These are phyloP conservation scores for Heliconius eleuchia DNA, from an alignment of 1,140 invertebrate species.

Conservation along the genomic window DNA sequence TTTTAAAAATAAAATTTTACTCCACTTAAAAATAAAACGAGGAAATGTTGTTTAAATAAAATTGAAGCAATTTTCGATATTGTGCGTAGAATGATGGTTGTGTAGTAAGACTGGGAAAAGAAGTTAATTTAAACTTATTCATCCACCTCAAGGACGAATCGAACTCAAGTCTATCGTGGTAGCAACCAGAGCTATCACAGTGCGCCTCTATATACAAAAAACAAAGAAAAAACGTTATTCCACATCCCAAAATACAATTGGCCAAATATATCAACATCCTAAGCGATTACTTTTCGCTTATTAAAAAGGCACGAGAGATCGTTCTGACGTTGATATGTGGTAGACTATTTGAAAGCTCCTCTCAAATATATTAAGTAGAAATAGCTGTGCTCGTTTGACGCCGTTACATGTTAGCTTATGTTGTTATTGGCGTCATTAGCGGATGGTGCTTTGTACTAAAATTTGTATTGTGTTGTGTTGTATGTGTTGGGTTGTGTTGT, in stretches of 20 bases:
- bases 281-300: slow-evolving; percentile 21
- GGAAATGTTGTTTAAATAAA: too few relatives aligned
- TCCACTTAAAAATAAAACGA: too few relatives aligned
- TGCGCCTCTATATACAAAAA: too few relatives aligned
- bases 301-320: slow-evolving; percentile 23
- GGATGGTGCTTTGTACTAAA: background rate
- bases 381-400: slow-evolving; percentile 16
- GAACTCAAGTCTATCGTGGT: too few relatives aligned
- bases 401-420: slow-evolving; percentile 9
- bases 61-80: too few relatives aligned
- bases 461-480: background rate
- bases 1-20: too few relatives aligned
- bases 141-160: too few relatives aligned
- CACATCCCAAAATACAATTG: background rate
- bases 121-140: too few relatives aligned
- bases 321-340: slow-evolving; percentile 24
- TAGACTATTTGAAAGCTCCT: slow-evolving; percentile 25
- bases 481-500: background rate
- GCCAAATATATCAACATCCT: background rate
- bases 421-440: slow-evolving; percentile 2
- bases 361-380: slow-evolving; percentile 21
- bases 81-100: too few relatives aligned
- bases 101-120: too few relatives aligned
- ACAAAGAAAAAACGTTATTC: too few relatives aligned
- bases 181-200: too few relatives aligned